Percentiles rank a stretch among this genome's conserved stretches.
Conservation (phyloP, 2,888 invertebrate genomes). For the Anthophora plumipes region DNA sequence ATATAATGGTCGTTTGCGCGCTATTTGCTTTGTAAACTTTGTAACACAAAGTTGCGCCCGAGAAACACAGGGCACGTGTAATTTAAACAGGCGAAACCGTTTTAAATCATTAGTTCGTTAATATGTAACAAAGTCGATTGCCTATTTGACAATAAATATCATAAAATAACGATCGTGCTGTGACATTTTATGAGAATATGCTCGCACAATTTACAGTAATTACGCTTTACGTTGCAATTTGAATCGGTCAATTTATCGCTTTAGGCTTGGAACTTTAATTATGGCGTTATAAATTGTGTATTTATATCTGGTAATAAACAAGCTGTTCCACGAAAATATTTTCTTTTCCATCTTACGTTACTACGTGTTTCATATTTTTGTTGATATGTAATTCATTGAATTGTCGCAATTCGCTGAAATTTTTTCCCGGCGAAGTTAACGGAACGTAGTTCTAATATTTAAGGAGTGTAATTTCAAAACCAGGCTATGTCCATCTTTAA, state of each 20-base stretch:
- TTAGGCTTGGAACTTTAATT: conserved; percentile 13
- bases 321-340: conserved; percentile 12
- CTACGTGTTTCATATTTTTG: neutral
- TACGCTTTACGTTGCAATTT: conserved; percentile 10
- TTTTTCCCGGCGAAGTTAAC: neutral
- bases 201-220: conserved; percentile 3
- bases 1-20: too few species aligned
- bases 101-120: conserved; percentile 19
- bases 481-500: too few species aligned
- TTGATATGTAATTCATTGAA: neutral
- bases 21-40: too few species aligned
- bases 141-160: conserved; percentile 19
- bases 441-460: neutral
- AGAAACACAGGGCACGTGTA: neutral
- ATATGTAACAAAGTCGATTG: conserved; percentile 8
- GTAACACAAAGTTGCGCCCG: neutral
- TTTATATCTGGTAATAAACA: conserved; percentile 15
- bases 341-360: neutral
- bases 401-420: neutral
- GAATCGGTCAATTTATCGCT: conserved; percentile 20
- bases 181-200: neutral
- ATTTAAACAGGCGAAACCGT: neutral
- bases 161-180: neutral
- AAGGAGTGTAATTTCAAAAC: too few species aligned
- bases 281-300: conserved; percentile 17